Evolutionary conservation across 2,888 invertebrate genomes (phyloP), one percentile per base, ranked within the genome.

Genomic region (Eupithecia vulgata): DNA sequence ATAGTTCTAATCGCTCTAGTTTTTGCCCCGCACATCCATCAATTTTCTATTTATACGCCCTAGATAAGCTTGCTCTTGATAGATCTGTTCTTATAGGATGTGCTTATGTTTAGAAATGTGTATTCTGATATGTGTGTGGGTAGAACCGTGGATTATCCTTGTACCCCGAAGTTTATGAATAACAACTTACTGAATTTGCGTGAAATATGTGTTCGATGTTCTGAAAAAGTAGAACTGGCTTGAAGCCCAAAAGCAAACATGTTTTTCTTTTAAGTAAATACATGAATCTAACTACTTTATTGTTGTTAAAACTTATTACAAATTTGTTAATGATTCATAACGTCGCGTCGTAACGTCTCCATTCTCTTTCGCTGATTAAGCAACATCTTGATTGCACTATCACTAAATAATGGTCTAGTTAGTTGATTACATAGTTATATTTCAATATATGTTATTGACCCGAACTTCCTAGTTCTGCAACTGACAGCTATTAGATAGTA

Each of bases 21-120:
- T 80, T 78, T 68, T 73, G 65, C 74, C 40, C 61, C 57, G 67
- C 70, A 66, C 69, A 68, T 78, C 75, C 66, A 77, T 75, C 73
- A 75, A 69, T 78, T 77, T 72, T 70, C 77, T 80, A 75, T 79
- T 78, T 76, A 77, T 79, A 78, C 70, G 72, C 30, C 62, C 62
- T 37, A 37, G 73, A 77, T 70, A 67, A 70, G 67, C 61, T 67
- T 42, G 67, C 68, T 17, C 21, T 67, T 72, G 74, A 70, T 74
- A 10, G 72, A 79, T 73, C 73, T 73, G n/a, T 21, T 42, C 17
- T 30, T 48, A 40, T 34, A 17, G 7, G 34, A 34, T 34, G 34
- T 57, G 34, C 12, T 34, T 61, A 17, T 30, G 61, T 61, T 34
- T 34, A 61, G 57, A 25, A 57, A 57, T 25, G 21, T 21, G 21